Evolutionary conservation across 2,888 invertebrate genomes (phyloP).

Genomic region (Helobdella robusta): DNA sequence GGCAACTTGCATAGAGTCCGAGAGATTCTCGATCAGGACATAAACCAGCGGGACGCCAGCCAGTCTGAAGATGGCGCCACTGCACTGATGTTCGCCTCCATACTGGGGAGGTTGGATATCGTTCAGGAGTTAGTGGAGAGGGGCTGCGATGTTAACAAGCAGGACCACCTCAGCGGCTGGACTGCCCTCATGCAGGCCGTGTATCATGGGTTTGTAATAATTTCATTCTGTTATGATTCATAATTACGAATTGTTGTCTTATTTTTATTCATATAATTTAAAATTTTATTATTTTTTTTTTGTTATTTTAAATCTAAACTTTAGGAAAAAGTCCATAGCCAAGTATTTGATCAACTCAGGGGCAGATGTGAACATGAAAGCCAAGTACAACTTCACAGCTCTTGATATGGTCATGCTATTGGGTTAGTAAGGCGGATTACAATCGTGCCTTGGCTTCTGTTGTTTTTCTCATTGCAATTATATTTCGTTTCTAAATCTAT

Average conservation of each 20-base stretch:
- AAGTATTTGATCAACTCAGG: conserved; percentile 46
- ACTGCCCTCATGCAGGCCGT: conserved; percentile 52
- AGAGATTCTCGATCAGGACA: conserved; percentile 44
- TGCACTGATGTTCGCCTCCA: conserved; percentile 51
- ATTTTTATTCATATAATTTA: neutral
- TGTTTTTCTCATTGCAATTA: too few relatives aligned
- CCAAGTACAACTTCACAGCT: conserved; percentile 49
- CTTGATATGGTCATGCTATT: conserved; percentile 49
- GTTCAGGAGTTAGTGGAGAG: conserved; percentile 44
- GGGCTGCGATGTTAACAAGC: conserved; percentile 49
- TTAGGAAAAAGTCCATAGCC: conserved; percentile 47
- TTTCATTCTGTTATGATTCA: too few relatives aligned
- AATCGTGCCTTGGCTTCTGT: too few relatives aligned
- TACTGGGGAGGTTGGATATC: conserved; percentile 48
- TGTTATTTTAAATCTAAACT: conserved; percentile 17
- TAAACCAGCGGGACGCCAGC: conserved; percentile 42
- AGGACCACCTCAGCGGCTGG: conserved; percentile 50
- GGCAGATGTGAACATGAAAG: conserved; percentile 46
- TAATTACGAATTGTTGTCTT: neutral
- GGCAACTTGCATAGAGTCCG: conserved; percentile 43
- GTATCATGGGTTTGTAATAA: conserved; percentile 47
- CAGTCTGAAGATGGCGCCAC: conserved; percentile 49
- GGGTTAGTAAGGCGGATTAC: too few relatives aligned
- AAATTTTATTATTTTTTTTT: neutral
- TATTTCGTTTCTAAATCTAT: too few relatives aligned